These are phyloP conservation scores for Coptotermes formosanus DNA, from an alignment of 1,140 invertebrate species.

Conservation along the genomic window DNA sequence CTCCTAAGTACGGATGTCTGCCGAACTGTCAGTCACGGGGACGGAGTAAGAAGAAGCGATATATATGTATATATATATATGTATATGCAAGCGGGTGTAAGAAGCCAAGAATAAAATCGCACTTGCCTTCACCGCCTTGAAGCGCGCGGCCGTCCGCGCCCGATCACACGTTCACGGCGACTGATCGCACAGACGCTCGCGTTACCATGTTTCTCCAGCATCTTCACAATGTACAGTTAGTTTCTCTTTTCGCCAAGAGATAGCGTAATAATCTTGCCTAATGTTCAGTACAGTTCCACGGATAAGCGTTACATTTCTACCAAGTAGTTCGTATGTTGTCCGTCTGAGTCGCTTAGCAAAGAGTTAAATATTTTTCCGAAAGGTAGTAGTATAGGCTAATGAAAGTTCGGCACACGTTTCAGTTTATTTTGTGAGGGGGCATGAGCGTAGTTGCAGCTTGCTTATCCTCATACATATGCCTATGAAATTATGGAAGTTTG, in stretches of 20 bases:
- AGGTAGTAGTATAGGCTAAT: no score
- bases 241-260: not conserved
- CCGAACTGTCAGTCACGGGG: not conserved
- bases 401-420: no score
- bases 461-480: no score
- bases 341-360: no score
- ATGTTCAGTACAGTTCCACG: not conserved
- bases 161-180: not conserved
- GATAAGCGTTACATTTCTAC: no score
- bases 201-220: not conserved
- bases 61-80: not conserved
- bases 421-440: no score
- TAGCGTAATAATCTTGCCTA: not conserved
- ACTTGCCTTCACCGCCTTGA: not conserved
- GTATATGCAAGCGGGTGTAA: not conserved
- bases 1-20: not conserved
- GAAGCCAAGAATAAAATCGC: not conserved
- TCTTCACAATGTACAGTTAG: not conserved
- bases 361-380: no score
- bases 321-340: no score
- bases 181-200: not conserved
- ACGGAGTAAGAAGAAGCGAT: not conserved
- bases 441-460: no score
- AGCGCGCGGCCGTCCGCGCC: not conserved
- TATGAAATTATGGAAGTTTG: no score